A percentile compares a stretch with the other conserved stretches of the same genome.
Conservation (phyloP, 1,140 invertebrate genomes). For the Eriocheir sinensis region DNA sequence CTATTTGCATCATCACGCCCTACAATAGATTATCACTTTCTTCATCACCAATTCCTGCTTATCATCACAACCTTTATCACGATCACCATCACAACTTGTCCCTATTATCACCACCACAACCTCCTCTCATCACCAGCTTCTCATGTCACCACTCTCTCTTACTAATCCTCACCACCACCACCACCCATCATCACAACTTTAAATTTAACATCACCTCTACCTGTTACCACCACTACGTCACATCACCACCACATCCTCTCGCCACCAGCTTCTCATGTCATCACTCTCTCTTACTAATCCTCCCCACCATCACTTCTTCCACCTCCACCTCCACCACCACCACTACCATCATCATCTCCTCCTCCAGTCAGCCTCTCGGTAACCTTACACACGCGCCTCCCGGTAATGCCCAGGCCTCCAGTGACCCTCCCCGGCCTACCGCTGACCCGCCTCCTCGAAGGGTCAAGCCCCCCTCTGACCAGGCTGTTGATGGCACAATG, state of each 20-base stretch:
- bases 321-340: no score
- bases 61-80: neutral
- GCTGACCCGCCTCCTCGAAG: neutral
- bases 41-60: no score
- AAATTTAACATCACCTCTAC: neutral
- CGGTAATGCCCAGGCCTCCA: neutral
- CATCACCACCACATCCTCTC: neutral
- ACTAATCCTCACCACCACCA: neutral
- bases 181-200: neutral
- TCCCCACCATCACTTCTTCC: neutral
- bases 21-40: no score
- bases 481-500: neutral
- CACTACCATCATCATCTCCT: neutral
- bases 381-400: neutral
- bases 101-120: neutral
- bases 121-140: no score
- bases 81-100: neutral
- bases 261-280: neutral
- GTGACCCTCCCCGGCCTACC: neutral
- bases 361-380: no score
- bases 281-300: no score
- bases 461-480: neutral
- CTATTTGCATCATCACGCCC: neutral
- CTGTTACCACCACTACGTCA: neutral
- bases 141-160: no score